phyloP scores from a whole-genome alignment of 2,888 invertebrate species.

The Tineola bisselliella region DNA sequence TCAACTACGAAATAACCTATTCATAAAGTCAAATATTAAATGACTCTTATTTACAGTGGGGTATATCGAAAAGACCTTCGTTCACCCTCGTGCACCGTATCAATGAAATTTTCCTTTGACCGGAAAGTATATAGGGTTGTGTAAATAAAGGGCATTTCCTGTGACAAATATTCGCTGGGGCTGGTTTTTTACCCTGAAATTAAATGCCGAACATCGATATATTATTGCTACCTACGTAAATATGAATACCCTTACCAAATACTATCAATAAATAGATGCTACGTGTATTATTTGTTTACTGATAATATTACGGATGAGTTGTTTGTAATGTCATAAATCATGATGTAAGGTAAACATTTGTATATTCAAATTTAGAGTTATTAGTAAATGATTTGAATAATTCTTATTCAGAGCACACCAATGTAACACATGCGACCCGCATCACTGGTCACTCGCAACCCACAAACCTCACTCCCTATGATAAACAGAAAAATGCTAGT shows the following conservation, averaged over 20 bases:
- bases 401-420: conserved; percentile 1
- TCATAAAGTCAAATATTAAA: conserved; percentile 32
- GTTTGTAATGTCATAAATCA: neutral
- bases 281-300: too few species aligned
- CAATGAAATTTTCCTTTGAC: conserved; percentile 42
- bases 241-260: neutral
- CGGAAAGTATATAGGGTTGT: conserved; percentile 37
- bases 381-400: neutral
- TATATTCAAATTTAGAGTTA: neutral
- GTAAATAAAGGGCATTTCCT: conserved; percentile 51
- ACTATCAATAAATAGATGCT: too few species aligned
- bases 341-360: neutral
- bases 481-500: neutral
- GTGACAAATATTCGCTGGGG: conserved; percentile 38
- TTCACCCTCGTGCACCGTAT: conserved; percentile 34
- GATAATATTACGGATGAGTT: neutral
- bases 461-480: neutral
- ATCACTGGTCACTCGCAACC: neutral
- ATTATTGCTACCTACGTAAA: neutral
- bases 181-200: conserved; percentile 9
- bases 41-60: conserved; percentile 38
- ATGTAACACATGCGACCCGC: conserved; percentile 8
- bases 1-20: conserved; percentile 15
- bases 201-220: neutral
- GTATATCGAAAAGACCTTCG: conserved; percentile 35